Evolutionary conservation across 2,888 invertebrate species (phyloP).

Genomic region (Scrobipalpa costella): DNA sequence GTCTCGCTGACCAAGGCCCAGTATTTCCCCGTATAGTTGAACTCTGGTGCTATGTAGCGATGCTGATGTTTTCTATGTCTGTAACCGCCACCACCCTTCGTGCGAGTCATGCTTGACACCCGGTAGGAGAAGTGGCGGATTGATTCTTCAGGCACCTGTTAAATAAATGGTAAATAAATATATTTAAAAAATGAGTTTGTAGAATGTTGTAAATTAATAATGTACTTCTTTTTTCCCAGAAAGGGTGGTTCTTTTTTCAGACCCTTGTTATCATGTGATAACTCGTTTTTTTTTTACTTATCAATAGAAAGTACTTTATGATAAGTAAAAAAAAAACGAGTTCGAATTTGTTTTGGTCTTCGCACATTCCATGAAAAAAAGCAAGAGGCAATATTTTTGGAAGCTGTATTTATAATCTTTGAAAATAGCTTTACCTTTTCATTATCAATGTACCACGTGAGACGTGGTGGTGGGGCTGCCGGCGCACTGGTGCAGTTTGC

Average conservation of each 20-base stretch:
- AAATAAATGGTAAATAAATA: slow-evolving; percentile 13
- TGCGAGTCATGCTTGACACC: slow-evolving; percentile 71
- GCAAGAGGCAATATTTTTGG: too few relatives aligned
- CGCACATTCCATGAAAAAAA: too few relatives aligned
- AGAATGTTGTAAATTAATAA: too few relatives aligned
- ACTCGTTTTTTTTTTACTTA: too few relatives aligned
- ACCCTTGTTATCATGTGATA: too few relatives aligned
- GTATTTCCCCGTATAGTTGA: slow-evolving; percentile 73
- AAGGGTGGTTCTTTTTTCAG: too few relatives aligned
- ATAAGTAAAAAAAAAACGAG: too few relatives aligned
- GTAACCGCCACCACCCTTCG: slow-evolving; percentile 70
- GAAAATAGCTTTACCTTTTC: too few relatives aligned
- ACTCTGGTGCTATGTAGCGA: slow-evolving; percentile 73
- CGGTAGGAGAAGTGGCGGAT: slow-evolving; percentile 72
- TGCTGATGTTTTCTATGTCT: slow-evolving; percentile 72
- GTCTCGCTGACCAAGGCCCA: slow-evolving; percentile 75
- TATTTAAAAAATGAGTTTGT: not conserved
- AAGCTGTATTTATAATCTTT: too few relatives aligned
- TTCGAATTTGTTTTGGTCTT: too few relatives aligned
- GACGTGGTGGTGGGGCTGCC: slow-evolving; percentile 86
- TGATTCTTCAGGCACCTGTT: slow-evolving; percentile 67
- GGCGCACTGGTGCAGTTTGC: slow-evolving; percentile 89
- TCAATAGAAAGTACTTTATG: too few relatives aligned
- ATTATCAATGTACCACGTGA: slow-evolving; percentile 89
- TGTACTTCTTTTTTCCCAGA: too few relatives aligned